These are phyloP conservation scores for Scomber colias DNA, from an alignment of 2,113 vertebrate species.

Conservation along the genomic window DNA sequence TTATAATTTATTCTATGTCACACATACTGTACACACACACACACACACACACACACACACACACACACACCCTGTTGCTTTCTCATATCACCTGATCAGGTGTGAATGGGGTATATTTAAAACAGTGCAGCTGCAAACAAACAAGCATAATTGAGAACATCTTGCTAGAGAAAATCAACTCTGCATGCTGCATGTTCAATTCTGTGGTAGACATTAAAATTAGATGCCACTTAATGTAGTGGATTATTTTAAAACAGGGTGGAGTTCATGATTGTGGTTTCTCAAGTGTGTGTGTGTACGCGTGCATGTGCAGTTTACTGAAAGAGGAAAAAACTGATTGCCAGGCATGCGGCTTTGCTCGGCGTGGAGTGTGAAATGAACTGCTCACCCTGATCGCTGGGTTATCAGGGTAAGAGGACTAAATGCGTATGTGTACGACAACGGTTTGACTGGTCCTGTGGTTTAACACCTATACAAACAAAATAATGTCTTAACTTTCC, in stretches of 20 bases:
- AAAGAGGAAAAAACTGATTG: conserved; percentile 82
- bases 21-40: neutral
- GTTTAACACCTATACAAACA: conserved; percentile 87
- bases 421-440: conserved; percentile 51
- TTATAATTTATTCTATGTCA: neutral
- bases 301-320: conserved; percentile 51
- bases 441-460: conserved; percentile 72
- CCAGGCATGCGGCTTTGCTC: conserved; percentile 49
- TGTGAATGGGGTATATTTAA: neutral
- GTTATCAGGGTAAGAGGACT: conserved; percentile 27
- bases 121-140: neutral
- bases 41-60: neutral
- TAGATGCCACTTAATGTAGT: conserved; percentile 28
- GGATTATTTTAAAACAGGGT: conserved; percentile 66
- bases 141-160: neutral
- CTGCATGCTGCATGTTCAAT: neutral
- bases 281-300: conserved; percentile 34
- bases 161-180: neutral
- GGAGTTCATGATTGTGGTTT: conserved; percentile 67
- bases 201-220: conserved; percentile 20
- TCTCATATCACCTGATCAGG: neutral
- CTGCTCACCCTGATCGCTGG: conserved; percentile 36
- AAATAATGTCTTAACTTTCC: conserved; percentile 81
- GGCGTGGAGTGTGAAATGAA: conserved; percentile 59
- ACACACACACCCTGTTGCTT: neutral